Percentiles rank a stretch among this genome's conserved stretches.
Conservation (phyloP, 1,140 invertebrate genomes). For the Chelonus insularis region DNA sequence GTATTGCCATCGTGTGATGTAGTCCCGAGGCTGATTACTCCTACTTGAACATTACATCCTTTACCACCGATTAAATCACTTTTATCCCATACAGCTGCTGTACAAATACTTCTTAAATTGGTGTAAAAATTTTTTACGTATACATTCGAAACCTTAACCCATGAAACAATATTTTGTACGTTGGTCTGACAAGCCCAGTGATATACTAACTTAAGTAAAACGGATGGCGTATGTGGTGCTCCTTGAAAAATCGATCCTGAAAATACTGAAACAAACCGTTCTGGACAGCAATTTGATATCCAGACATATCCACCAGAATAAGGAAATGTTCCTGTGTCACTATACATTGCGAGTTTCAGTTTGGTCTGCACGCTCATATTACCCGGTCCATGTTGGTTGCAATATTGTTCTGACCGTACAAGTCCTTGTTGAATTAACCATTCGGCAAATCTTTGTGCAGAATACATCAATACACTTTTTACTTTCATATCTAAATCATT, state of each 20-base stretch:
- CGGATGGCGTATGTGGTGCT: slow-evolving; percentile 76
- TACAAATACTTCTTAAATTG: slow-evolving; percentile 76
- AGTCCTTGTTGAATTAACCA: slow-evolving; percentile 85
- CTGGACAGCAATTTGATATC: slow-evolving; percentile 83
- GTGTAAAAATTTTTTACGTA: slow-evolving; percentile 80
- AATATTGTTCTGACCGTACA: slow-evolving; percentile 76
- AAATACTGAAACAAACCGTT: slow-evolving; percentile 82
- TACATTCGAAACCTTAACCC: slow-evolving; percentile 81
- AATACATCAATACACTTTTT: slow-evolving; percentile 76
- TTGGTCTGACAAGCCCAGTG: slow-evolving; percentile 90
- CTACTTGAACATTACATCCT: slow-evolving; percentile 65
- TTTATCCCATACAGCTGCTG: slow-evolving; percentile 76
- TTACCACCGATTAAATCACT: slow-evolving; percentile 71
- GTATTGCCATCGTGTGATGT: slow-evolving; percentile 81
- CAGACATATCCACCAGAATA: slow-evolving; percentile 87
- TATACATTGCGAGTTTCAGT: slow-evolving; percentile 80
- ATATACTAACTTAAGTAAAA: slow-evolving; percentile 82
- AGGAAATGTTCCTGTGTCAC: slow-evolving; percentile 79
- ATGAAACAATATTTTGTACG: slow-evolving; percentile 82
- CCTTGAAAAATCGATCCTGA: slow-evolving; percentile 84
- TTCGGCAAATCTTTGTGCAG: slow-evolving; percentile 81
- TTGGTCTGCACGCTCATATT: slow-evolving; percentile 58
- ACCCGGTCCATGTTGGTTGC: slow-evolving; percentile 63
- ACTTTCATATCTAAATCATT: slow-evolving; percentile 68
- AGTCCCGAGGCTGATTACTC: slow-evolving; percentile 86